phyloP scores from a whole-genome alignment of 2,888 invertebrate genomes.

The Drosophila birchii region DNA sequence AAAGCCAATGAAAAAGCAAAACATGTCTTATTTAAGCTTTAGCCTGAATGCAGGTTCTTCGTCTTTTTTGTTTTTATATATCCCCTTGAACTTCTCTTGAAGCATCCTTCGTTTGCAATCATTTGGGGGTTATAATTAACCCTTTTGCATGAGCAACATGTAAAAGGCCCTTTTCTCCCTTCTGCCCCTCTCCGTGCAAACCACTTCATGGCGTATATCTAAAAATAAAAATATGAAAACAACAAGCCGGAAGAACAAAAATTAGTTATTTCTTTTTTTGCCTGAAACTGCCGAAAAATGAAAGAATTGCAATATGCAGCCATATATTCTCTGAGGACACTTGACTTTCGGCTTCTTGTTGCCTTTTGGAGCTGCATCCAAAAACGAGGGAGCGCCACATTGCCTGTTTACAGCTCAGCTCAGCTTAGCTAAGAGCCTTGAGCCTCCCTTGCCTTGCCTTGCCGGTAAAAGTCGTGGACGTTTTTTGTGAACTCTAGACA shows the following conservation, averaged over 20 bases:
- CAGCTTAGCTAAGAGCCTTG: no score
- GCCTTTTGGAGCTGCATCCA: slow-evolving; percentile 42
- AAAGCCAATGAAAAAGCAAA: background rate
- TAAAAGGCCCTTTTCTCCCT: slow-evolving; percentile 53
- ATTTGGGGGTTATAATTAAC: slow-evolving; percentile 65
- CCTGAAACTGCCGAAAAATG: slow-evolving; percentile 67
- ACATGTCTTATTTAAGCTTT: slow-evolving; percentile 1
- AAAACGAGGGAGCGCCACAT: slow-evolving; percentile 14
- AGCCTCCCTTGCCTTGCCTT: slow-evolving; percentile 29
- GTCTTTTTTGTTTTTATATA: background rate
- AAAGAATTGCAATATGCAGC: slow-evolving; percentile 72
- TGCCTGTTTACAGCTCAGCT: slow-evolving; percentile 64
- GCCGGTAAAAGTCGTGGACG: slow-evolving; percentile 48
- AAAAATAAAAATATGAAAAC: slow-evolving; percentile 41
- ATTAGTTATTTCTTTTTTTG: slow-evolving; percentile 64
- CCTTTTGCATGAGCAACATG: slow-evolving; percentile 64
- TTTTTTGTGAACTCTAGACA: slow-evolving; percentile 55
- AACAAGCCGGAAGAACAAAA: slow-evolving; percentile 52
- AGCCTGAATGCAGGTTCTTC: background rate
- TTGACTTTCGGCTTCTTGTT: slow-evolving; percentile 73
- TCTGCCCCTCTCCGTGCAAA: background rate
- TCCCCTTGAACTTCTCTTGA: slow-evolving; percentile 29
- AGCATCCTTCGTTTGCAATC: slow-evolving; percentile 40
- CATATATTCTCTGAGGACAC: slow-evolving; percentile 82
- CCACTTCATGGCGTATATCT: slow-evolving; percentile 38